Evolutionary conservation across 2,113 vertebrate species (phyloP), one percentile per base, ranked within the genome.

Genomic region (Budorcas taxicolor): DNA sequence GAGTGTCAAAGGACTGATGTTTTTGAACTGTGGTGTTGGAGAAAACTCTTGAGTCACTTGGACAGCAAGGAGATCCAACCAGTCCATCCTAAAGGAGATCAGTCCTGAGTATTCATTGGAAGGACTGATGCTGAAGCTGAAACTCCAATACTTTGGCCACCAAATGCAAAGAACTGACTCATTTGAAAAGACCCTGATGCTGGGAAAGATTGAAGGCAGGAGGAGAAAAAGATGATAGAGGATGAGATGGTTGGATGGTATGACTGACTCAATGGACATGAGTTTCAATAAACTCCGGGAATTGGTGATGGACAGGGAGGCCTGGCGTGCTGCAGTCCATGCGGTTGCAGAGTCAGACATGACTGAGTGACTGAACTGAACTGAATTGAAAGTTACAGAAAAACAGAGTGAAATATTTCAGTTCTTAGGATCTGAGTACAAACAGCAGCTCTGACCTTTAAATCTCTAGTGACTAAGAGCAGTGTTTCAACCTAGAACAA

Each of bases 391-490:
- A 53, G 29, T 76, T 76, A 43, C 36, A 76, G 71, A 27, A 76
- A 80, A 91, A 84, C 27, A 85, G 29, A 89, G 43, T 53, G 43
- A 81, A 90, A 53, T 74, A n/a, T 53, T 87, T 96, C 33, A 85
- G 64, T 29, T 92, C 74, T 80, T 92, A 43, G 29, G 76, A 97
- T 5, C 19, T 3, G 15, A 94, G 90, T 85, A 58, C 53, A 87
- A 97, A 95, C 78, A 97, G 64, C 62, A 95, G 71, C 16, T 85
- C 25, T 97, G 93, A 97, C 93, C 94, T 97, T 97, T 97, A 96
- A 92, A 74, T 94, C 62, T 95, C 29, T 55, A 76, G 81, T 64
- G 89, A 91, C 7, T 93, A 13, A 90, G n/a, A 90, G 36, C 52
- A 85, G 40, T 60, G 11, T 23, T 82, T 97, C 50, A 85, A 67